A percentile compares a stretch with the other conserved stretches of the same genome.
Evolutionary conservation across 2,113 vertebrate species (phyloP).

Genomic region (Pimephales promelas): DNA sequence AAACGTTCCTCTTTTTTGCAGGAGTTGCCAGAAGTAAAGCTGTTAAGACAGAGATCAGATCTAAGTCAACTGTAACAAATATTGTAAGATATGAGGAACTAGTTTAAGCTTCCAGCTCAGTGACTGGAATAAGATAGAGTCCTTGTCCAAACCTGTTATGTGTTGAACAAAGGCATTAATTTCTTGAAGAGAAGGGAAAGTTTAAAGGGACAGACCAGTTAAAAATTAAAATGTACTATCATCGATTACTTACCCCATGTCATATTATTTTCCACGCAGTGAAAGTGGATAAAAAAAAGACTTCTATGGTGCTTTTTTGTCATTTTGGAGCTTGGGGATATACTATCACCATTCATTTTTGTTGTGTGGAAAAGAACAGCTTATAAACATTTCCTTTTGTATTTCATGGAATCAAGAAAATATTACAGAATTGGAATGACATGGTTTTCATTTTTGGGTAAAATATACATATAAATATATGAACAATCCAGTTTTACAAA

Average conservation of each 20-base stretch:
- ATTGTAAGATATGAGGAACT: constrained; percentile 13
- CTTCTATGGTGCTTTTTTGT: not conserved
- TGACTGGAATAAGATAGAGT: not conserved
- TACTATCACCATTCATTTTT: not conserved
- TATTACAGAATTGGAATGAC: not conserved
- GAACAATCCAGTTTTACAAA: too few relatives aligned
- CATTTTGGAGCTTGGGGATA: not conserved
- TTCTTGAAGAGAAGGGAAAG: too few relatives aligned
- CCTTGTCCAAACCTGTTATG: not conserved
- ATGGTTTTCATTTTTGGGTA: not conserved
- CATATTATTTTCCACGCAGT: not conserved
- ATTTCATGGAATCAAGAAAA: not conserved
- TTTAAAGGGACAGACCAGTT: not conserved
- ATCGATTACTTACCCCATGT: not conserved
- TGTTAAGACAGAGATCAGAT: constrained; percentile 11
- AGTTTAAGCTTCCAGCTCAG: not conserved
- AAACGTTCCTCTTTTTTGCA: constrained; percentile 30
- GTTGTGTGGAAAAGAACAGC: not conserved
- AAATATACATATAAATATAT: not conserved
- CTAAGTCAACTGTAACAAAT: not conserved
- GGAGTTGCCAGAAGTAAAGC: not conserved
- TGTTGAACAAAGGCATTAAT: not conserved
- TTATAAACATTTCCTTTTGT: not conserved
- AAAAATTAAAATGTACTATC: not conserved
- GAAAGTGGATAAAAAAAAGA: not conserved